phyloP scores from a whole-genome alignment of 2,888 invertebrate species.

The Napeogenes inachia region DNA sequence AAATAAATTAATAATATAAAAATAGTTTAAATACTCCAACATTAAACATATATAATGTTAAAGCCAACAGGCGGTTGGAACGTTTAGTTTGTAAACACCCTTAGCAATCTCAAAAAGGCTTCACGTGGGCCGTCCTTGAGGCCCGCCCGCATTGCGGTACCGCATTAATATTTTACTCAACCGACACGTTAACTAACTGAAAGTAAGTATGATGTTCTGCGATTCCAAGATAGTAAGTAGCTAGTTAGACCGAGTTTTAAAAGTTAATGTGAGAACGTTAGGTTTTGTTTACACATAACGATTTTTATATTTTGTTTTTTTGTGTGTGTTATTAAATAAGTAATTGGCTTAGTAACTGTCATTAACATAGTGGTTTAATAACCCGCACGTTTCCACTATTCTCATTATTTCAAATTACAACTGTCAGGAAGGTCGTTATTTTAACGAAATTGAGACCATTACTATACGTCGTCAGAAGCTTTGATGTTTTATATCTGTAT shows the following conservation, averaged over 20 bases:
- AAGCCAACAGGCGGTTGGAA: background rate
- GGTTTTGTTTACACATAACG: no score
- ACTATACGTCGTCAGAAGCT: no score
- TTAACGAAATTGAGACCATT: no score
- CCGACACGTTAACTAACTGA: constrained; percentile 24
- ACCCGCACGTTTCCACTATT: no score
- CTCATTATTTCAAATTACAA: no score
- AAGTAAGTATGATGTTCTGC: constrained; percentile 25
- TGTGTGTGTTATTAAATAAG: no score
- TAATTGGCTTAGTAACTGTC: no score
- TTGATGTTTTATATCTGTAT: no score
- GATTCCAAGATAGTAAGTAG: constrained; percentile 12
- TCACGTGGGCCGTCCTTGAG: constrained; percentile 29
- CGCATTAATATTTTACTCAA: constrained; percentile 31
- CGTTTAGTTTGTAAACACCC: background rate
- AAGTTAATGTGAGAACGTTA: no score
- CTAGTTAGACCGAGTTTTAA: background rate
- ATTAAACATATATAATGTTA: background rate
- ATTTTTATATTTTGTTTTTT: no score
- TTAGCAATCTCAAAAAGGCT: background rate
- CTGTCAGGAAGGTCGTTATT: no score
- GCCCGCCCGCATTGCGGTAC: constrained; percentile 31
- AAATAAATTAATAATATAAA: background rate
- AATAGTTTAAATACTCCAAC: background rate
- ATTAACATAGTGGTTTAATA: no score